A percentile compares a stretch with the other conserved stretches of the same genome.
phyloP scores from a whole-genome alignment of 2,888 invertebrate species.

The Ctena decussata region DNA sequence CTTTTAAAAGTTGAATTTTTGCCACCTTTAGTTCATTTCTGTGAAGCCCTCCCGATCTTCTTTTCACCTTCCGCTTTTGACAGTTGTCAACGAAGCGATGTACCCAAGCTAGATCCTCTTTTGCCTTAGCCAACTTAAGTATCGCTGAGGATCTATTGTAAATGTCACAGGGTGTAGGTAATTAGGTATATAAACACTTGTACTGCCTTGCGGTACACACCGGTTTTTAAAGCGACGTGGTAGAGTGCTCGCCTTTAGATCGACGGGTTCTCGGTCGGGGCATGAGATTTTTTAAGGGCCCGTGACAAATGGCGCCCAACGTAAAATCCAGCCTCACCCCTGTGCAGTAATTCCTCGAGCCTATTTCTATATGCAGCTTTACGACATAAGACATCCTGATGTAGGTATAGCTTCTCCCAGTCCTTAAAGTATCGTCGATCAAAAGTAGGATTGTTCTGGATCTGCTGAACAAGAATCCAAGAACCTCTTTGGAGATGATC shows the following conservation, averaged over 20 bases:
- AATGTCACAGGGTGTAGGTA: no score
- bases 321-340: no score
- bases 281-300: no score
- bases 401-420: not conserved
- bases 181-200: no score
- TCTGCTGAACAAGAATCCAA: not conserved
- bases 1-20: slow-evolving; percentile 25
- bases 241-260: no score
- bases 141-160: slow-evolving; percentile 1
- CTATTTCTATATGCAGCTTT: no score
- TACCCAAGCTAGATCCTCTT: slow-evolving; percentile 13
- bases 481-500: not conserved
- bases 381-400: not conserved
- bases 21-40: not conserved
- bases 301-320: no score
- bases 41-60: not conserved
- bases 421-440: not conserved
- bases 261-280: no score
- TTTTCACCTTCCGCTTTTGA: not conserved
- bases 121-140: slow-evolving; percentile 6
- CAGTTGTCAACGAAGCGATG: slow-evolving; percentile 13
- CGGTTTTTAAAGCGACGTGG: no score
- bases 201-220: no score
- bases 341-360: no score
- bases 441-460: not conserved